Evolutionary conservation across 2,113 vertebrate species (phyloP), one percentile per base, ranked within the genome.

Genomic region (Pedetes capensis): DNA sequence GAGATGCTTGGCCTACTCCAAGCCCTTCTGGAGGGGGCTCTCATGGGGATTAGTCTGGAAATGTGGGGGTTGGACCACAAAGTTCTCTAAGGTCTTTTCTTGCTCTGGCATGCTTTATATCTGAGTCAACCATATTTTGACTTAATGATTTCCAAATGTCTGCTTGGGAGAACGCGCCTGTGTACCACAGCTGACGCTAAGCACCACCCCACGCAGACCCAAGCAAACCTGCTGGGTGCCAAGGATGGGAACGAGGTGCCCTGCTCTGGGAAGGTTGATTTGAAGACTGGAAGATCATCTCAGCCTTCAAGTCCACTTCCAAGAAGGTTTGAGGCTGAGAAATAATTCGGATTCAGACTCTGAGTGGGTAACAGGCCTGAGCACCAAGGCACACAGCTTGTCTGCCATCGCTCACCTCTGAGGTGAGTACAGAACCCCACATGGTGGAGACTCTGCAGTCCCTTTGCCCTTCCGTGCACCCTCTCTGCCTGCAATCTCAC

Each of bases 91-190:
- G 83, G 72, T 76, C 94, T 93, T 89, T 94, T 44, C 94, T 92
- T 81, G 76, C 63, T 63, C 91, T 72, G 87, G 88, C 11, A 0
- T 79, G 88, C 76, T 93, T 94, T 55, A 47, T 6, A 8, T 95
- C 95, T 96, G 87, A 96, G 96, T 96, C 92, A 97, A 95, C 92
- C 69, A 29, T 69, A 55, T 78, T 96, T 91, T 74, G 87, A 74
- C 20, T 94, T 95, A 96, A 95, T 87, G 78, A 95, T 51, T 97
- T 97, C 91, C 96, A 96, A 97, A 95, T 95, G 94, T 94, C 94
- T 92, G 55, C 53, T 87, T 51, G 75, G 87, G 87, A 93, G 79
- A 85, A 86, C 14, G 93, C 2, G 64, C 37, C 44, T 94, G 91
- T 63, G 55, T 12, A 71, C 34, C 57, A 55, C 3, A 49, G 51